Base-by-base conservation (phyloP, 2,113 vertebrate species). In the Lucifuga dentata region DNA sequence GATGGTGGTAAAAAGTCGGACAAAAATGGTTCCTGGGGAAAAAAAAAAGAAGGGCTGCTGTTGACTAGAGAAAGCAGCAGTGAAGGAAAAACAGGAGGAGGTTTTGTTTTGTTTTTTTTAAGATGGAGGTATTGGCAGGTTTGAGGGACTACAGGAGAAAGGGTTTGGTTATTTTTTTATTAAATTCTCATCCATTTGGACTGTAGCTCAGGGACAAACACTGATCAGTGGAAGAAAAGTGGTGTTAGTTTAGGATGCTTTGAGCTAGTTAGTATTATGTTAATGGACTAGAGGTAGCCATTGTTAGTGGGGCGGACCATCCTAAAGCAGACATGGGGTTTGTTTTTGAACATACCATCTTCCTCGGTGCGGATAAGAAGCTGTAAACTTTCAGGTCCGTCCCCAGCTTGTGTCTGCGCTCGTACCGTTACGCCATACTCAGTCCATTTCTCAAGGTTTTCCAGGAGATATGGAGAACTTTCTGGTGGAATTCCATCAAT, bases 351-450 rank as follows among this genome's bases (percentile, higher is more conserved):
- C 97, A 91, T 98, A 98, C 96, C 97, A 94, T 98, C 96, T 95
- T 99, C 97, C 94, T 98, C 94, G 51, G 96, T 98, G 92, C 95
- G 95, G 93, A 96, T 94, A 90, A 98, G 93, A 88, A 96, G 89
- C 80, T 95, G 95, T 78, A 96, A 91, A 90, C 96, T 98, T 90
- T 96, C 95, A 7, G 96, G 96, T 91, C 97, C 97, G 32, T 95
- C 94, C 81, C 96, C 96, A 46, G 95, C 94, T 84, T 96, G 94
- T 68, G 96, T 98, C 88, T 94, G 94, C 61, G 96, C 95, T 67
- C 93, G 94, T 70, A 99, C 92, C 56, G 95, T 95, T 89, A 99
- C 93, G 80, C 93, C 95, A 87, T 98, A 98, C 75, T 98, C 95
- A 80, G 96, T 96, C 95, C 97, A 98, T 93, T 97, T 97, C 90